phyloP scores from a whole-genome alignment of 2,113 vertebrate species.

The Austrofundulus limnaeus region DNA sequence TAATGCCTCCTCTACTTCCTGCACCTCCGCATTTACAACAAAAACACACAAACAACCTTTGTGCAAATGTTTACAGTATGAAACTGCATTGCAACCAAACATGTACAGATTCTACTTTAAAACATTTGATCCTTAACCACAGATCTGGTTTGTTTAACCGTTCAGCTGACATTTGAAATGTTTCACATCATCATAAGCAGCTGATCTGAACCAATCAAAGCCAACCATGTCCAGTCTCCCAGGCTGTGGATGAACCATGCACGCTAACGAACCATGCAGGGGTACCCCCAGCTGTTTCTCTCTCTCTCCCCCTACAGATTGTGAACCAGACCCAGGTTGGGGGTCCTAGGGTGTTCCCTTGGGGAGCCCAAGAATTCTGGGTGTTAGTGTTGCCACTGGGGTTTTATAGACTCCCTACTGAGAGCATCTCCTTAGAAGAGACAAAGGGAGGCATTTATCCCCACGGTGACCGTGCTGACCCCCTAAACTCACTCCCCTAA shows the following conservation, averaged over 20 bases:
- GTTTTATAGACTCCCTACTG: constrained; percentile 91
- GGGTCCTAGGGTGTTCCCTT: constrained; percentile 71
- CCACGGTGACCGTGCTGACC: constrained; percentile 91
- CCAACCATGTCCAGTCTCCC: constrained; percentile 12
- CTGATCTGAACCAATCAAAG: constrained; percentile 8
- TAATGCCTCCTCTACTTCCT: constrained; percentile 50
- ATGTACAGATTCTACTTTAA: constrained; percentile 1
- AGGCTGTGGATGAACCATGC: constrained; percentile 25
- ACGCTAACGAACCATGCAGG: constrained; percentile 22
- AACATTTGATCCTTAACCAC: constrained; percentile 67
- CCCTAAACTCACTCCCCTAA: constrained; percentile 92
- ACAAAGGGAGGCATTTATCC: constrained; percentile 96
- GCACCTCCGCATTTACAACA: constrained; percentile 26
- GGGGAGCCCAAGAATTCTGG: constrained; percentile 66
- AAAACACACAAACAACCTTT: not conserved
- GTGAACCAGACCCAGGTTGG: constrained; percentile 30
- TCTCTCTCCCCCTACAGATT: constrained; percentile 38
- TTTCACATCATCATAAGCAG: not conserved
- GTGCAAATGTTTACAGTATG: not conserved
- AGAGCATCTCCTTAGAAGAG: constrained; percentile 91
- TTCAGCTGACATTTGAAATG: constrained; percentile 72
- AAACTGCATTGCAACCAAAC: constrained; percentile 6
- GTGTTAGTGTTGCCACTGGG: constrained; percentile 80
- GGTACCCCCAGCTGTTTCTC: constrained; percentile 55
- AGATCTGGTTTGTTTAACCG: constrained; percentile 41